Percentiles rank a stretch among this genome's conserved stretches.
phyloP scores from a whole-genome alignment of 2,888 invertebrate species.

The Homarus gammarus region DNA sequence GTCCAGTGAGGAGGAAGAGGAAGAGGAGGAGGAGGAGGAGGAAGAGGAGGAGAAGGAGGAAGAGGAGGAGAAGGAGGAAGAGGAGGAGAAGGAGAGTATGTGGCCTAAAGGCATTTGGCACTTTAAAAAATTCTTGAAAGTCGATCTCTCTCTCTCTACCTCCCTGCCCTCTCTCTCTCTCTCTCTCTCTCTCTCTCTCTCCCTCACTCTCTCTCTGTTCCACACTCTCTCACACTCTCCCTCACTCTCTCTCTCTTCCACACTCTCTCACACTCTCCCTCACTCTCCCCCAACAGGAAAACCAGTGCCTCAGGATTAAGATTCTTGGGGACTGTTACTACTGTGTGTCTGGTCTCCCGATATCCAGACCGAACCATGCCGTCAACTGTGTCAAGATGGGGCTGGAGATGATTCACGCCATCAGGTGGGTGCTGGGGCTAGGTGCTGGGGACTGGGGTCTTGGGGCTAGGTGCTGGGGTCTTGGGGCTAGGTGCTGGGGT shows the following conservation, averaged over 20 bases:
- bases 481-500: no score
- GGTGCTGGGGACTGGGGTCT: no score
- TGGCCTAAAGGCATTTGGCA: no score
- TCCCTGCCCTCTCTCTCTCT: no score
- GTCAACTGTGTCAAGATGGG: conserved; percentile 90
- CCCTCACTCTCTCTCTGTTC: conserved; percentile 5
- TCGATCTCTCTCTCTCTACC: no score
- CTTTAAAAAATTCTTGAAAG: no score
- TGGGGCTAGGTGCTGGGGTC: not conserved
- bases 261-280: not conserved
- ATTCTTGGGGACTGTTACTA: conserved; percentile 98
- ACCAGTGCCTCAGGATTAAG: conserved; percentile 97
- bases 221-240: not conserved
- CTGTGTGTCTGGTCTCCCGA: conserved; percentile 94
- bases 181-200: not conserved
- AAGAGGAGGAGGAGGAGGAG: not conserved
- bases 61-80: not conserved
- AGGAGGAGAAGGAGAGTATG: not conserved
- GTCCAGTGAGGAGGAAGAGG: not conserved
- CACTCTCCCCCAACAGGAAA: conserved; percentile 84
- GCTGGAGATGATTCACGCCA: conserved; percentile 96
- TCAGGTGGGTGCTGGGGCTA: conserved; percentile 85
- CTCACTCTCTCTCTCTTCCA: not conserved
- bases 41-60: not conserved
- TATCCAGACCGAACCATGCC: conserved; percentile 95